A percentile compares a stretch with the other conserved stretches of the same genome.
These are phyloP conservation scores for Dynastes maya DNA, from an alignment of 2,888 invertebrate genomes.

Conservation along the genomic window DNA sequence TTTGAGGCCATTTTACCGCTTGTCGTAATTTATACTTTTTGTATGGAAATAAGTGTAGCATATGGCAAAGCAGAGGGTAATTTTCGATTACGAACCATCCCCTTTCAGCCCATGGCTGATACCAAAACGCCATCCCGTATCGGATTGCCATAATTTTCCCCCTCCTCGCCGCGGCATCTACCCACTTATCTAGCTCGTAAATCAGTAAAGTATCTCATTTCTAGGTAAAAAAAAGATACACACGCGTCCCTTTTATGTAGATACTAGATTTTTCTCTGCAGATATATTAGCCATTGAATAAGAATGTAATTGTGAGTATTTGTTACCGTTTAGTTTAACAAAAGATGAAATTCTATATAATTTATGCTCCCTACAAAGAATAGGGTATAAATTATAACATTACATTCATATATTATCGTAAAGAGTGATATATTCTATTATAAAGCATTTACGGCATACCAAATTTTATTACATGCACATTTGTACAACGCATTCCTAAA, in stretches of 20 bases:
- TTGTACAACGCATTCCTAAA: not conserved
- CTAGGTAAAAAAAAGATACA: constrained; percentile 45
- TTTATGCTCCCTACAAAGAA: not conserved
- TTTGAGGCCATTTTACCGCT: constrained; percentile 25
- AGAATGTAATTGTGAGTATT: not conserved
- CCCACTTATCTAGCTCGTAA: constrained; percentile 49
- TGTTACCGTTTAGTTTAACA: not conserved
- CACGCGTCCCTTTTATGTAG: constrained; percentile 29
- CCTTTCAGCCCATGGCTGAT: constrained; percentile 30
- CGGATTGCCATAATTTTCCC: constrained; percentile 48
- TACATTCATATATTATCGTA: not conserved
- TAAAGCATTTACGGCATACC: too few relatives aligned
- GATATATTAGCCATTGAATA: not conserved
- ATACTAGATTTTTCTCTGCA: constrained; percentile 39
- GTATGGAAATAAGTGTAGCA: constrained; percentile 47
- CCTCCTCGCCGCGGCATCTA: constrained; percentile 21
- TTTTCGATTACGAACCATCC: constrained; percentile 46
- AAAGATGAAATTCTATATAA: not conserved
- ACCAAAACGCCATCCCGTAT: constrained; percentile 48
- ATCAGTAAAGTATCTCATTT: constrained; percentile 53
- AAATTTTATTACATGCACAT: not conserved
- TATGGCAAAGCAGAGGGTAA: constrained; percentile 42
- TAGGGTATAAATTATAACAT: not conserved
- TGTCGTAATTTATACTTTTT: constrained; percentile 44
- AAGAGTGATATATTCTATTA: not conserved